Evolutionary conservation across 1,140 invertebrate species (phyloP), one percentile per base, ranked within the genome.

Genomic region (Dicyema japonicum): DNA sequence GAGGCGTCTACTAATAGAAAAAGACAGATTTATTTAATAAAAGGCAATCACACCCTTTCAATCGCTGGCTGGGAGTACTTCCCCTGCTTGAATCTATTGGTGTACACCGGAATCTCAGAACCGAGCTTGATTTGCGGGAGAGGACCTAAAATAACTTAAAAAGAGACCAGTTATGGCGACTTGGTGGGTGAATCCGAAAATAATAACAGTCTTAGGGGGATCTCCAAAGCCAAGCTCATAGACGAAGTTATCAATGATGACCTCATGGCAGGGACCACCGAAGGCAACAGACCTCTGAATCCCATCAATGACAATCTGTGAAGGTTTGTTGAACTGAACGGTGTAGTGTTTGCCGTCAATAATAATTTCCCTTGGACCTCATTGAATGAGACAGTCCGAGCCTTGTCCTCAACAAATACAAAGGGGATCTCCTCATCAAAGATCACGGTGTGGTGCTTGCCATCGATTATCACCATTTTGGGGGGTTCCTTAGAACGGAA

Each of bases 331-430:
- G 46, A 80, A 59, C 0, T 69, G 64, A 22, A 69, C 62, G 39
- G 67, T 60, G 22, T 62, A 63, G 60, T 38, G 27, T 15, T 34
- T 56, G 12, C 65, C 66, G 45, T 88, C 70, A 15, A 90, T 64
- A 35, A 67, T 75, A 1, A 94, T 51, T 45, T 90, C 78, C 27
- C 74, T 58, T 0, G 72, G 76, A 0, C 78, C 13, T 67, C 69
- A 18, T 82, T 80, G 33, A 90, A 66, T 36, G 66, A 60, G 17
- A 92, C 67, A 31, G 64, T 57, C 36, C 53, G 56, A 18, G 40
- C 38, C 23, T 52, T 43, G 22, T 52, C 54, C 36, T 57, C 39
- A 32, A 60, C 61, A 37, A 80, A 66, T 4, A 74, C 64, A 12
- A 78, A 59, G 1, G 72, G 72, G 2, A 64, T 66, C 19, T 68